Percentiles rank a stretch among this genome's conserved stretches.
These are phyloP conservation scores for Bombus confusus DNA, from an alignment of 1,140 invertebrate species.

Conservation along the genomic window DNA sequence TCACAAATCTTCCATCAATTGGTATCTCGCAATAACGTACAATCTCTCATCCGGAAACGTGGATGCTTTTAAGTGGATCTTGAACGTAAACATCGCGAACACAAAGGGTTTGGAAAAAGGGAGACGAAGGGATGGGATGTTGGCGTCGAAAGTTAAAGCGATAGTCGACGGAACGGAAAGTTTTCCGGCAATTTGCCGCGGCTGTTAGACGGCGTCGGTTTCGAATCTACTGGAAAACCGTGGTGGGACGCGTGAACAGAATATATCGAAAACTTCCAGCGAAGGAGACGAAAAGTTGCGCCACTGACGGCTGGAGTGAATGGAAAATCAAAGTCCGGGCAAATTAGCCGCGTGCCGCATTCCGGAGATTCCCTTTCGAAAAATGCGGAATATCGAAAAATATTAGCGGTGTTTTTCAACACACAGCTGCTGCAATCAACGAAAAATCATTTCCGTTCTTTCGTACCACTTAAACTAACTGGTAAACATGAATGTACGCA, in stretches of 20 bases:
- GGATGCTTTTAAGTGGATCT: constrained; percentile 28
- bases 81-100: constrained; percentile 22
- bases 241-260: constrained; percentile 7
- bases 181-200: constrained; percentile 41
- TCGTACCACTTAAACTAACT: neutral
- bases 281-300: neutral
- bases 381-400: neutral
- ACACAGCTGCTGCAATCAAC: neutral
- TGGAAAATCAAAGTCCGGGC: neutral
- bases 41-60: neutral
- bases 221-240: constrained; percentile 40
- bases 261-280: constrained; percentile 6
- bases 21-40: neutral
- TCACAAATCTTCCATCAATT: neutral
- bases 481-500: neutral
- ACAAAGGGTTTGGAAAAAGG: neutral
- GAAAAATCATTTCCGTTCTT: neutral
- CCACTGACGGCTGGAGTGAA: too few relatives aligned
- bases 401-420: neutral
- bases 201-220: constrained; percentile 29
- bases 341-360: neutral
- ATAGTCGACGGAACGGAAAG: constrained; percentile 30
- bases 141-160: constrained; percentile 19
- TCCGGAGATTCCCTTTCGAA: neutral
- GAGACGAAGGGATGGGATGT: too few relatives aligned